Base-by-base conservation (phyloP, 2,888 invertebrate genomes). In the Athrips mouffetella region DNA sequence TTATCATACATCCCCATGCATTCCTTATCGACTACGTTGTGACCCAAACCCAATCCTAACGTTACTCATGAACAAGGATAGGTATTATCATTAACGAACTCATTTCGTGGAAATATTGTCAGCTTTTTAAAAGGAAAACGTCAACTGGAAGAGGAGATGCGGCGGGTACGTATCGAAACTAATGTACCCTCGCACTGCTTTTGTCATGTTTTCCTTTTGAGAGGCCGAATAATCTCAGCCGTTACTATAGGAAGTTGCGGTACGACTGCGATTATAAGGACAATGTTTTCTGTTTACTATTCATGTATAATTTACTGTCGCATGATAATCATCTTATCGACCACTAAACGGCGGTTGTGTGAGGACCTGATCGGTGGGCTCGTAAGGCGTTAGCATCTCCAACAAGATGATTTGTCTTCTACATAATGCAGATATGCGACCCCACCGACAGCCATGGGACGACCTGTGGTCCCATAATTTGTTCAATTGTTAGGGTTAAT, bases 401-500 rank as follows among this genome's bases (percentile, higher is more conserved):
- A 21, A 8, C 21, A 18, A 25, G 27, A 49, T 45, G 55, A 55
- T 57, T 49, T 49, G 44, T 52, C 51, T 10, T 23, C 11, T 30
- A 31, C 40, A 23, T 4, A 37, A 25, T 18, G 33, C 40, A 16
- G 11, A 7, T 60, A 57, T 67, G 71, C 67, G 73, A 71, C 73
- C 60, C 70, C 73, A 52, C 70, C 70, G 74, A 67, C 74, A 67
- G 63, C 67, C 67, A 70, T 65, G 75, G 80, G 80, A 78, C 76
- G 67, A 67, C 63, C 62, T 69, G 67, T 73, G 70, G 80, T 82
- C 80, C 73, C 67, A 70, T 77, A 62, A 84, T 83, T 84, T 86
- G 84, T 87, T 86, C 85, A 87, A 87, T 86, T 85, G 84, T 86
- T 87, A 87, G 80, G 82, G 81, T 80, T 86, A 86, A 86, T 75